Percentiles rank a stretch among this genome's conserved stretches.
Conservation (phyloP, 2,888 invertebrate species). For the Zhengitettix transpicula region DNA sequence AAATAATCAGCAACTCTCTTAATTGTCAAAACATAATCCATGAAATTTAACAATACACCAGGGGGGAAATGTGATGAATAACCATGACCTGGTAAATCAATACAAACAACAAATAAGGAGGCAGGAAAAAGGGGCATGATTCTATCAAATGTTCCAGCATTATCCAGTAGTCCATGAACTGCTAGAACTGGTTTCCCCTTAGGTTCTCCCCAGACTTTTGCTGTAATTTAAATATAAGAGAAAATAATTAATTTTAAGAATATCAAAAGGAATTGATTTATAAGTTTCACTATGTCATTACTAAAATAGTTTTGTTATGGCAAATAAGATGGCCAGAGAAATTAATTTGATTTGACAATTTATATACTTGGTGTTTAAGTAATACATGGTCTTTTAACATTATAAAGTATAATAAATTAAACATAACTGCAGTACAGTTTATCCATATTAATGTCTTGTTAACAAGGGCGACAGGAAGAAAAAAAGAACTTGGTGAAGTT, state of each 20-base stretch:
- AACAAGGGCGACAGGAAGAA: too few relatives aligned
- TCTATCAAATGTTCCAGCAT: slow-evolving; percentile 27
- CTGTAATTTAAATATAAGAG: slow-evolving; percentile 14
- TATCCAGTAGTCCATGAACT: slow-evolving; percentile 27
- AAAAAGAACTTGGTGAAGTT: too few relatives aligned
- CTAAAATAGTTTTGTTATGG: neutral
- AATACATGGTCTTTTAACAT: too few relatives aligned
- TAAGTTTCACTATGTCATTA: neutral
- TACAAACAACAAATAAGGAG: slow-evolving; percentile 23
- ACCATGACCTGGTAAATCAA: slow-evolving; percentile 33
- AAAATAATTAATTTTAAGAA: neutral
- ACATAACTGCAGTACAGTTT: too few relatives aligned
- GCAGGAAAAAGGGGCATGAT: slow-evolving; percentile 23
- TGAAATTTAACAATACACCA: slow-evolving; percentile 23
- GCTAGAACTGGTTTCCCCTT: slow-evolving; percentile 21
- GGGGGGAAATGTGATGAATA: slow-evolving; percentile 25
- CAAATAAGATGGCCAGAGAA: too few relatives aligned
- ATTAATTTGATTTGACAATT: too few relatives aligned
- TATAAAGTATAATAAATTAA: too few relatives aligned
- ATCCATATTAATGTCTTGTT: too few relatives aligned
- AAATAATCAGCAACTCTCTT: slow-evolving; percentile 22
- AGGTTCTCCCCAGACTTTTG: slow-evolving; percentile 18
- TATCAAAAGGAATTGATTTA: neutral
- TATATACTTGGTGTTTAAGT: too few relatives aligned
- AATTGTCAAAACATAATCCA: slow-evolving; percentile 21